A percentile compares a stretch with the other conserved stretches of the same genome.
Evolutionary conservation across 2,113 vertebrate genomes (phyloP).

Genomic region (human (Homo sapiens)): GRCh38 chr3:73846001-73846500

Average conservation of each 20-base stretch:
- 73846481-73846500: background rate
- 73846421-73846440: background rate
- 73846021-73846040: background rate
- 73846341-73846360: background rate
- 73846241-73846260: background rate
- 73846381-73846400: background rate
- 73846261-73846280: background rate
- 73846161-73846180: background rate
- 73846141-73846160: background rate
- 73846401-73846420: background rate
- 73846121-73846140: background rate
- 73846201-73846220: background rate
- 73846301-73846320: background rate
- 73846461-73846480: background rate
- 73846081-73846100: background rate
- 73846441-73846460: too few species aligned
- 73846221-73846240: background rate
- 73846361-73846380: background rate
- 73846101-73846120: background rate
- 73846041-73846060: background rate
- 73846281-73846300: background rate
- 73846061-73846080: background rate
- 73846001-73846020: background rate
- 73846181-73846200: background rate
- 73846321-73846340: background rate